Evolutionary conservation across 2,113 vertebrate species (phyloP).

Genomic region (Rhipidura dahli): DNA sequence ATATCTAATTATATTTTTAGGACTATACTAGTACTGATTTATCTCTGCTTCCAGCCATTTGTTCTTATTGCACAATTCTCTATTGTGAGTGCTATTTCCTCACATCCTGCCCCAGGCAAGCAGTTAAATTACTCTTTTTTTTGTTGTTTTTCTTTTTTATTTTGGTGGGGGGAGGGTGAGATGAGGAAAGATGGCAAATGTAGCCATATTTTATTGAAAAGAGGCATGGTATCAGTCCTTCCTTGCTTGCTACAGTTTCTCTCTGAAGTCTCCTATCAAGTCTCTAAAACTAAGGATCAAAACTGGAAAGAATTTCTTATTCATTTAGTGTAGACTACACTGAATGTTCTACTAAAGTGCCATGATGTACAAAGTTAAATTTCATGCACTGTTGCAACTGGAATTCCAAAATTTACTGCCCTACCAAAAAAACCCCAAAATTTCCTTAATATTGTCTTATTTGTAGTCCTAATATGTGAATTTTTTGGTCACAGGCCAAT

Average conservation of each 20-base stretch:
- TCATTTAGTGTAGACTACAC: neutral
- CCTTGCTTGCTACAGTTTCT: neutral
- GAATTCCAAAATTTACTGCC: neutral
- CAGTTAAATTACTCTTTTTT: neutral
- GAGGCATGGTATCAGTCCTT: neutral
- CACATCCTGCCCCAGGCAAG: neutral
- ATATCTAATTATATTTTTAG: neutral
- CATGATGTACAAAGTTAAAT: neutral
- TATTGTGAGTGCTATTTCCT: neutral
- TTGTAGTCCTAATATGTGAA: neutral
- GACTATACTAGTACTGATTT: neutral
- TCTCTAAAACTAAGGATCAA: neutral
- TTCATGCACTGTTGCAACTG: rapidly evolving
- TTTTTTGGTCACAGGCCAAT: neutral
- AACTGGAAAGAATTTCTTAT: neutral
- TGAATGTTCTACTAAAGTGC: neutral
- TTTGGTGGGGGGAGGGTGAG: rapidly evolving
- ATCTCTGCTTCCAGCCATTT: neutral
- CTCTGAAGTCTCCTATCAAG: neutral
- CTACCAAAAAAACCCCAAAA: neutral
- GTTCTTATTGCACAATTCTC: neutral
- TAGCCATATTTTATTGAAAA: neutral
- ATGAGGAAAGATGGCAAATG: neutral
- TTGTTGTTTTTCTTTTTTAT: too few relatives aligned
- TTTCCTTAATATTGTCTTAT: neutral